Conservation (phyloP, 2,113 vertebrate genomes). For the Prionailurus bengalensis region DNA sequence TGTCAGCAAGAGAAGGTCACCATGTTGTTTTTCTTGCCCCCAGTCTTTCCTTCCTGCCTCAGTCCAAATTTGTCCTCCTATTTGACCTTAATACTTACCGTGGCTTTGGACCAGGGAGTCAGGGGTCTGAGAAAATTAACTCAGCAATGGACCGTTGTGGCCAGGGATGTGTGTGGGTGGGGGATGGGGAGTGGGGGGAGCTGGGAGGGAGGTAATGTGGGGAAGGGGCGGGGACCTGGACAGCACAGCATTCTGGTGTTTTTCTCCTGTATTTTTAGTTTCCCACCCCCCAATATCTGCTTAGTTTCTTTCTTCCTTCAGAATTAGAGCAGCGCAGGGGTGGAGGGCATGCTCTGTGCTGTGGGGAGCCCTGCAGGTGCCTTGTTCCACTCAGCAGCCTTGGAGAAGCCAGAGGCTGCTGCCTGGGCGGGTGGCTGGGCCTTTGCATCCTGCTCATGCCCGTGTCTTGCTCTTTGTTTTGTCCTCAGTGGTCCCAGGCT, state of each 20-base stretch:
- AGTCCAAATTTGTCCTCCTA: constrained; percentile 61
- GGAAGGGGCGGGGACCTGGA: not conserved
- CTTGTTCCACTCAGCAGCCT: not conserved
- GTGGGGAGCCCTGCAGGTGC: not conserved
- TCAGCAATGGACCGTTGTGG: not conserved
- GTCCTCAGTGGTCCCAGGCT: constrained; percentile 88
- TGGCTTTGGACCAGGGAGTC: constrained; percentile 43
- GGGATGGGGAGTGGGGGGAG: too few species aligned
- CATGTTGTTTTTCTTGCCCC: constrained; percentile 72
- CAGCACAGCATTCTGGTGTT: not conserved
- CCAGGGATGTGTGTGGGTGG: too few species aligned
- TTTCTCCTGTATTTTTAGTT: not conserved
- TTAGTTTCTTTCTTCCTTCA: constrained; percentile 43
- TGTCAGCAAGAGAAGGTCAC: constrained; percentile 82
- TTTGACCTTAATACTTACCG: constrained; percentile 65
- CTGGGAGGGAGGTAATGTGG: not conserved
- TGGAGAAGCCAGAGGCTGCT: not conserved
- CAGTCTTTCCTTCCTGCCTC: constrained; percentile 70
- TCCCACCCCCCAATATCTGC: not conserved
- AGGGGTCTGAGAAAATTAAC: not conserved
- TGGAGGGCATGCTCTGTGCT: not conserved
- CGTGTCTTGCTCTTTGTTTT: constrained; percentile 74
- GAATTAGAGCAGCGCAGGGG: not conserved
- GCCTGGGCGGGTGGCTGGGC: not conserved
- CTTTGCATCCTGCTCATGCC: not conserved